Percentiles rank a stretch among this genome's conserved stretches.
phyloP scores from a whole-genome alignment of 2,888 invertebrate species.

The Phaedon cochleariae region DNA sequence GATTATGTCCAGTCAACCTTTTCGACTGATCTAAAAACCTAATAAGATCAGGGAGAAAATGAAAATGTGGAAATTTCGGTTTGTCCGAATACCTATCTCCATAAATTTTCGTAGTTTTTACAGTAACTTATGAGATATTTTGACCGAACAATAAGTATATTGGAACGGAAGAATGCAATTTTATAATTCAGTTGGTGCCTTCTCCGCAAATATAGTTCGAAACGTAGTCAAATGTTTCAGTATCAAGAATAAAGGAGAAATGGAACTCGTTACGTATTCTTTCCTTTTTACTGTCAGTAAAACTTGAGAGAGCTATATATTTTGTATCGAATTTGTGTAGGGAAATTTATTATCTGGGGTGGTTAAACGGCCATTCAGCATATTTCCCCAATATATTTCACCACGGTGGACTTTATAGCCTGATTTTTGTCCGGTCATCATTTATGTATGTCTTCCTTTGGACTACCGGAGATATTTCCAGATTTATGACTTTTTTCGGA shows the following conservation, averaged over 20 bases:
- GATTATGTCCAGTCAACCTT: too few relatives aligned
- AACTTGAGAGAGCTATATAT: conserved; percentile 31
- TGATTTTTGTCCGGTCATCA: conserved; percentile 52
- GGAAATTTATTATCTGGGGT: conserved; percentile 45
- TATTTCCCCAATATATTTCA: conserved; percentile 48
- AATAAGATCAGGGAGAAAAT: too few relatives aligned
- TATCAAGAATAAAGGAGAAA: conserved; percentile 16
- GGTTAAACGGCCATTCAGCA: conserved; percentile 53
- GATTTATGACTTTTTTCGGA: conserved; percentile 15
- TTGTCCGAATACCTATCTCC: too few relatives aligned
- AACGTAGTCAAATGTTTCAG: conserved; percentile 24
- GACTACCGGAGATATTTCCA: not conserved
- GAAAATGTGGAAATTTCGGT: too few relatives aligned
- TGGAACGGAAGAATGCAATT: not conserved
- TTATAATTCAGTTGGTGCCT: not conserved
- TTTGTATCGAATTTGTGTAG: conserved; percentile 40
- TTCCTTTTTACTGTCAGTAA: conserved; percentile 32
- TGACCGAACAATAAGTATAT: not conserved
- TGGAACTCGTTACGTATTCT: conserved; percentile 24
- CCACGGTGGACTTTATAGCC: conserved; percentile 35
- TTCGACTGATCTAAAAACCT: too few relatives aligned
- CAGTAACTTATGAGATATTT: not conserved
- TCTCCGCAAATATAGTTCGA: not conserved
- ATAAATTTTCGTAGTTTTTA: too few relatives aligned
- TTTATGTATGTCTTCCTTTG: conserved; percentile 49